Evolutionary conservation across 1,140 invertebrate species (phyloP).

Genomic region (Theocolax elegans): DNA sequence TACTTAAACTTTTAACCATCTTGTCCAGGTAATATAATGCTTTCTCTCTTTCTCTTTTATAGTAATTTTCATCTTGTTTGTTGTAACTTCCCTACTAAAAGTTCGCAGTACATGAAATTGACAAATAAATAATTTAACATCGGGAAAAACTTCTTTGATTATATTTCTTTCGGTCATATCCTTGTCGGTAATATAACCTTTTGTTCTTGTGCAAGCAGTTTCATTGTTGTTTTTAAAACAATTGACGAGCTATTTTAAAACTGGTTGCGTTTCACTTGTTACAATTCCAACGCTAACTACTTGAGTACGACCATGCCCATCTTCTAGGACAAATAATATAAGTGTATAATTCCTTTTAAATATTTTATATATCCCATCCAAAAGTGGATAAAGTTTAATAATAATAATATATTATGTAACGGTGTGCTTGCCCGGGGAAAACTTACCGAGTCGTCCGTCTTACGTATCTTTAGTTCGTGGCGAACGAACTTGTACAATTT

Average conservation of each 20-base stretch:
- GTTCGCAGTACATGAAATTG: constrained; percentile 36
- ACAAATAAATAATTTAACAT: constrained; percentile 28
- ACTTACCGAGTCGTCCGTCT: too few relatives aligned
- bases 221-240: constrained; percentile 32
- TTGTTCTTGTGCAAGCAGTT: constrained; percentile 25
- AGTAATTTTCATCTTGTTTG: constrained; percentile 14
- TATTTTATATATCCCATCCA: constrained; percentile 34
- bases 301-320: constrained; percentile 6
- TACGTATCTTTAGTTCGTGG: too few relatives aligned
- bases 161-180: constrained; percentile 30
- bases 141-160: constrained; percentile 37
- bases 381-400: too few relatives aligned
- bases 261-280: constrained; percentile 7
- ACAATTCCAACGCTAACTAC: constrained; percentile 23
- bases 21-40: neutral
- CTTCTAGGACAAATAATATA: constrained; percentile 18
- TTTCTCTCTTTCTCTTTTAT: neutral
- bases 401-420: too few relatives aligned
- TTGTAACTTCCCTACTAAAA: constrained; percentile 27
- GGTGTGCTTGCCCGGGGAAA: too few relatives aligned
- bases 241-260: constrained; percentile 20
- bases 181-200: constrained; percentile 41
- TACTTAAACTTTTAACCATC: neutral
- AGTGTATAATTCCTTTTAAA: neutral
- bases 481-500: too few relatives aligned